Conservation (phyloP, 2,888 invertebrate species). For the Pyrocoelia pectoralis region DNA sequence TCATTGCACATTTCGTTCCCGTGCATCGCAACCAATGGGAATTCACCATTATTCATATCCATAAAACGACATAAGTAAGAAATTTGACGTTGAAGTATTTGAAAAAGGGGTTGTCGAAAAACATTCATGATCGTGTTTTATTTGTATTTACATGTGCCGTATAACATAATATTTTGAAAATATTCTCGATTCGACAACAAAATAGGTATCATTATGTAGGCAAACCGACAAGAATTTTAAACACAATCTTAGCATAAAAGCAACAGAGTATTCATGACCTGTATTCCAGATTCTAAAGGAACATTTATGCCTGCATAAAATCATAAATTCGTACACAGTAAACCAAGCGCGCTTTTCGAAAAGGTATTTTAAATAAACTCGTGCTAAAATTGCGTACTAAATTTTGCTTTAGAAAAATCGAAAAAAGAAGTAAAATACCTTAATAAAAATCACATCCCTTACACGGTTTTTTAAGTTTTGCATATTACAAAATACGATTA, state of each 20-base stretch:
- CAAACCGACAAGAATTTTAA: slow-evolving; percentile 15
- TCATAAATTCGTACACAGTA: slow-evolving; percentile 26
- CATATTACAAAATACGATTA: slow-evolving; percentile 5
- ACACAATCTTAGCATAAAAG: slow-evolving; percentile 16
- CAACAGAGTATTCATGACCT: slow-evolving; percentile 20
- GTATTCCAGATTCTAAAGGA: slow-evolving; percentile 10
- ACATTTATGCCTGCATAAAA: slow-evolving; percentile 27
- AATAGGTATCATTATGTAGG: slow-evolving; percentile 11
- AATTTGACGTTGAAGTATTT: too few species aligned
- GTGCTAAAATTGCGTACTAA: slow-evolving; percentile 13
- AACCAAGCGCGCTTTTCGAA: slow-evolving; percentile 16
- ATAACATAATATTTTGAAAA: not conserved
- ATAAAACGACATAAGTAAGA: too few species aligned
- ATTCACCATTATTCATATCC: too few species aligned
- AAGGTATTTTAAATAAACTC: slow-evolving; percentile 25
- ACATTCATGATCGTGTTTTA: not conserved
- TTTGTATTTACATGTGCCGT: not conserved
- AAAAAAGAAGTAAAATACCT: not conserved
- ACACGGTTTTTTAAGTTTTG: slow-evolving; percentile 11
- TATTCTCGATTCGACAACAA: slow-evolving; percentile 3
- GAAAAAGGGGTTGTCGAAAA: not conserved
- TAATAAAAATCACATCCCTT: slow-evolving; percentile 8
- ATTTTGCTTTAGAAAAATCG: not conserved
- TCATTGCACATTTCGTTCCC: too few species aligned
- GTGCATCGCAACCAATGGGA: too few species aligned